These are phyloP conservation scores for Smutsia gigantea DNA, from an alignment of 2,797 vertebrate species.

Conservation along the genomic window DNA sequence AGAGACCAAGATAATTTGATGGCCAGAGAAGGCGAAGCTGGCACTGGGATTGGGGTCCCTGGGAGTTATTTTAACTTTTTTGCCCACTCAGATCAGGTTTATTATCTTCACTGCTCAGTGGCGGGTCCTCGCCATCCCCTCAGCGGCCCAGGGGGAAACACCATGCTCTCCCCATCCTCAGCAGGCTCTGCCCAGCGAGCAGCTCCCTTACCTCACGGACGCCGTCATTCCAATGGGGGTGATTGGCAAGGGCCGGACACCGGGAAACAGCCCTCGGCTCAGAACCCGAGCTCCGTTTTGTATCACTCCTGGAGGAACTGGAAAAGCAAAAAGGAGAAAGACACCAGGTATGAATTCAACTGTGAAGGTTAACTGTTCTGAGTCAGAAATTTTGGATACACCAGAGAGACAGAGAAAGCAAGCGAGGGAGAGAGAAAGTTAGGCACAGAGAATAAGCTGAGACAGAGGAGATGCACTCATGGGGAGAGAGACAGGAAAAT, in stretches of 20 bases:
- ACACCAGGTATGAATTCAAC: not conserved
- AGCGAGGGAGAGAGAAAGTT: not conserved
- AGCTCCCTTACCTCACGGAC: slow-evolving; percentile 91
- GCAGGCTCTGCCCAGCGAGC: not conserved
- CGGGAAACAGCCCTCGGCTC: slow-evolving; percentile 95
- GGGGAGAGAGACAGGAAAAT: too few species aligned
- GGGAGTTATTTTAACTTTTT: not conserved
- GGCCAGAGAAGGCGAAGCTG: not conserved
- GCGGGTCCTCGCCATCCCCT: not conserved
- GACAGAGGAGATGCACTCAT: rapidly evolving
- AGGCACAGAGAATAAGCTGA: not conserved
- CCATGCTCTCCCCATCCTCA: rapidly evolving
- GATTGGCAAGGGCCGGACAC: slow-evolving; percentile 95
- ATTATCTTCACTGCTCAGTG: not conserved
- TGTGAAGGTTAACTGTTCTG: not conserved
- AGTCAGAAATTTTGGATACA: not conserved
- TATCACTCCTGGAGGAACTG: slow-evolving; percentile 96
- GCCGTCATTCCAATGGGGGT: slow-evolving; percentile 94
- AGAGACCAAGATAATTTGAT: not conserved
- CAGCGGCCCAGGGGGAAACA: rapidly evolving
- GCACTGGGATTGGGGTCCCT: not conserved
- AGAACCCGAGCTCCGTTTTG: slow-evolving; percentile 95
- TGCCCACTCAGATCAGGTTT: not conserved
- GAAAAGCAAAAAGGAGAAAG: slow-evolving; percentile 53
- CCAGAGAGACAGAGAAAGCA: not conserved